A percentile compares a stretch with the other conserved stretches of the same genome.
phyloP scores from a whole-genome alignment of 1,140 invertebrate genomes.

The Drosophila dunni region DNA sequence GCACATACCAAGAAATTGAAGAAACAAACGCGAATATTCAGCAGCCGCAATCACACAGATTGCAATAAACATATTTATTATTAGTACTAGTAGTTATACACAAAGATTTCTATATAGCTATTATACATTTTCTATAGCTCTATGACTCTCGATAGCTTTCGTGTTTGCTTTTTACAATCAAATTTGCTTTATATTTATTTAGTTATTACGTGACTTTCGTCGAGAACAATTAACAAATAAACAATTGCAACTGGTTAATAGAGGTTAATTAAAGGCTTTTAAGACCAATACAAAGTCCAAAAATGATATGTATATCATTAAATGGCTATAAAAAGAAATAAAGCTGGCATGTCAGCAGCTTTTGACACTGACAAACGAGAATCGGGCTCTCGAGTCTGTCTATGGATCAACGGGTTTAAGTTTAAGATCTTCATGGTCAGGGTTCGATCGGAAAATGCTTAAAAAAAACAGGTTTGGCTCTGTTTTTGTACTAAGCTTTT shows the following conservation, averaged over 20 bases:
- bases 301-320: constrained; percentile 16
- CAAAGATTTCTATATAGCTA: too few relatives aligned
- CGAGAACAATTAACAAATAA: constrained; percentile 8
- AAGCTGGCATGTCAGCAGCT: background rate
- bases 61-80: too few relatives aligned
- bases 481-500: constrained; percentile 25
- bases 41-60: too few relatives aligned
- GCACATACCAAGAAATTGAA: too few relatives aligned
- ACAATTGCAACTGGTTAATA: background rate
- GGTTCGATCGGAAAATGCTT: constrained; percentile 39
- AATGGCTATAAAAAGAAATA: constrained; percentile 1
- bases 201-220: constrained; percentile 14
- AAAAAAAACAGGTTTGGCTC: constrained; percentile 55
- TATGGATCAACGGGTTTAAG: constrained; percentile 1
- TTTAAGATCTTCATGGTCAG: constrained; percentile 65
- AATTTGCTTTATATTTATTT: background rate
- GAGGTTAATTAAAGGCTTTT: constrained; percentile 1
- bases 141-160: background rate
- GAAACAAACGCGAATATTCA: too few relatives aligned
- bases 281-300: constrained; percentile 10
- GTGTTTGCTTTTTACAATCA: background rate
- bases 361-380: constrained; percentile 26
- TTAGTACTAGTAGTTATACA: too few relatives aligned
- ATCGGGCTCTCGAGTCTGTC: background rate
- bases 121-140: too few relatives aligned